phyloP scores from a whole-genome alignment of 2,888 invertebrate species.

The Syritta pipiens region DNA sequence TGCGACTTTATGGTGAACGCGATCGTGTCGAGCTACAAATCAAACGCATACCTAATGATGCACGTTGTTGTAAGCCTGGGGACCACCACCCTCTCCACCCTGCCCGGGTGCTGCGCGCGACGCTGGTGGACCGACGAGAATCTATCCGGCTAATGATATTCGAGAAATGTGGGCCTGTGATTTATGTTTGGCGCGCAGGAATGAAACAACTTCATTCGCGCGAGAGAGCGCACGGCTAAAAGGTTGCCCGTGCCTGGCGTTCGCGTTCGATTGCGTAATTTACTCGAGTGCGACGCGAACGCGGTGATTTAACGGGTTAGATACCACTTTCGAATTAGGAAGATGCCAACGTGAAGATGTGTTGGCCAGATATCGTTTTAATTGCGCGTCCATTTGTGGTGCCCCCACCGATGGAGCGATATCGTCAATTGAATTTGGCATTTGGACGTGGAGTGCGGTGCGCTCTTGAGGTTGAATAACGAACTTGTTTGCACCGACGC shows the following conservation, averaged over 20 bases:
- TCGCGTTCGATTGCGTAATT: slow-evolving; percentile 62
- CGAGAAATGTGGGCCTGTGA: slow-evolving; percentile 50
- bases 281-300: background rate
- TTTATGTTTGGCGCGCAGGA: slow-evolving; percentile 57
- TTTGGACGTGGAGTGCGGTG: slow-evolving; percentile 10
- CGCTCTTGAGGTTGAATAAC: slow-evolving; percentile 7
- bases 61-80: slow-evolving; percentile 10
- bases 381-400: slow-evolving; percentile 64
- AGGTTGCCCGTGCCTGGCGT: too few relatives aligned
- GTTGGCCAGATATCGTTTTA: slow-evolving; percentile 56
- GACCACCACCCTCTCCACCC: slow-evolving; percentile 36
- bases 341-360: slow-evolving; percentile 63
- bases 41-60: slow-evolving; percentile 39
- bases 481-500: too few relatives aligned
- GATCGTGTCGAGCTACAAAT: slow-evolving; percentile 46
- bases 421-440: slow-evolving; percentile 45
- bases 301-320: slow-evolving; percentile 47
- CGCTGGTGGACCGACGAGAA: too few relatives aligned
- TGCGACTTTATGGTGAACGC: slow-evolving; percentile 33
- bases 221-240: too few relatives aligned
- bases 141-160: too few relatives aligned
- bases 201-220: slow-evolving; percentile 46
- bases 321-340: slow-evolving; percentile 67
- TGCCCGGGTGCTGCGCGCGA: too few relatives aligned
- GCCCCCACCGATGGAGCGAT: slow-evolving; percentile 54